Base-by-base conservation (phyloP, 2,888 invertebrate species). In the Nomada hirtipes region DNA sequence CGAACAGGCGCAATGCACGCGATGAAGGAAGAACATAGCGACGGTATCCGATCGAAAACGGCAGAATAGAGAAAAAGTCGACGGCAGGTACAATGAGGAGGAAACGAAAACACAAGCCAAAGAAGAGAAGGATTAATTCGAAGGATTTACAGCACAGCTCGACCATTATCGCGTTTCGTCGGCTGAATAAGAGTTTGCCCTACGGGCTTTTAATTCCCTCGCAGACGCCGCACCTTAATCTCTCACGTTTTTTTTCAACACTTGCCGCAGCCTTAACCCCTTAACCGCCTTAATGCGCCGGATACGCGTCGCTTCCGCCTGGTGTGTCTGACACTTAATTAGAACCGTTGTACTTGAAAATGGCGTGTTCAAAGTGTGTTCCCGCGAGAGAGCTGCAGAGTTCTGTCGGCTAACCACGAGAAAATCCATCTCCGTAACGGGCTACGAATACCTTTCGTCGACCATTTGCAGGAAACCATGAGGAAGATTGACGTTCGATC, bases 111-210 rank as follows among this genome's bases (percentile, higher is more conserved):
- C 65, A 60, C 57, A 55, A 44, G 47, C 55, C 53, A 70, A 77
- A 83, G 74, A 65, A 42, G 78, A 69, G 71, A 75, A 82, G 87
- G 84, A 89, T 88, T 89, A 89, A 89, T 88, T 83, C 86, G 73
- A 80, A 89, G 89, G 89, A 89, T 88, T 89, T 88, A 89, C 84
- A 89, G 86, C 87, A 57, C 71, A 79, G 86, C 89, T 89, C 76
- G 83, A 77, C 85, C 85, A 85, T 86, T 86, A 89, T 89, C 89
- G 86, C 89, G 79, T 89, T 88, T 83, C 86, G 84, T 86, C 89
- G 86, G 89, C 82, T 89, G 89, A 87, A 88, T 88, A 89, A 87
- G 86, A 79, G 78, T 78, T 83, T 82, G 81, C 83, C 83, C 88
- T 87, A 84, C 78, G 82, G 88, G 85, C 87, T 88, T 88, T 88